Percentiles rank a stretch among this genome's conserved stretches.
These are phyloP conservation scores for Halocynthia roretzi DNA, from an alignment of 23 tunicate genomes.

Conservation along the genomic window DNA sequence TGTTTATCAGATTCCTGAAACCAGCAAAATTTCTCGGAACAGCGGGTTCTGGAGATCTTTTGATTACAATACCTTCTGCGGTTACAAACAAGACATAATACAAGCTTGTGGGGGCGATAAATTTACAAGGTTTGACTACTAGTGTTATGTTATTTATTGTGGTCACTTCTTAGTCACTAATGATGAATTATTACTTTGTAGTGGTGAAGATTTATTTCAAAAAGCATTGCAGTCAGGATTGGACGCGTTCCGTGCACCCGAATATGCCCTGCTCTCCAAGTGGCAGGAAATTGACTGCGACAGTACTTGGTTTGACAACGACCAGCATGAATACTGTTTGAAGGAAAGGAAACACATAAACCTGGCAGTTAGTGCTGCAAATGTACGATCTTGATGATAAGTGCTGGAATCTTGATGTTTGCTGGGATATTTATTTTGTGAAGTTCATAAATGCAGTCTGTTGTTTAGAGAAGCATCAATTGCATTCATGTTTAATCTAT, in stretches of 20 bases:
- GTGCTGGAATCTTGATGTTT: too few relatives aligned
- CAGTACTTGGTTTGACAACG: constrained; percentile 18
- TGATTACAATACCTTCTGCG: constrained; percentile 70
- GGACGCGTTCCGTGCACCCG: constrained; percentile 88
- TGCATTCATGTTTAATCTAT: too few relatives aligned
- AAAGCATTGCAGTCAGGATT: constrained; percentile 64
- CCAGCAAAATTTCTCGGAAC: constrained; percentile 20
- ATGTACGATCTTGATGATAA: too few relatives aligned
- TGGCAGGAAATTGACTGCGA: constrained; percentile 69
- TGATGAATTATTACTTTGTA: constrained; percentile 3
- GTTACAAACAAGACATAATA: constrained; percentile 71
- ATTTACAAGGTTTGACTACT: constrained; percentile 48
- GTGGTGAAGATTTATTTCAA: constrained; percentile 70
- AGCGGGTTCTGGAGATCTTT: constrained; percentile 78
- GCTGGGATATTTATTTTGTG: too few relatives aligned
- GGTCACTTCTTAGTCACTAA: neutral
- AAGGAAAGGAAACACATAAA: constrained; percentile 33
- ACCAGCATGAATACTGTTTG: constrained; percentile 41
- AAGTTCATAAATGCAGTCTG: too few relatives aligned
- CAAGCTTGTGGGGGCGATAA: constrained; percentile 77
- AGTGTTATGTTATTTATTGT: neutral
- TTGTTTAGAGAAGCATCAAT: too few relatives aligned
- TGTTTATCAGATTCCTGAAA: constrained; percentile 2
- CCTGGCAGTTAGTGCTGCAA: constrained; percentile 22
- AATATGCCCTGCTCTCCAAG: constrained; percentile 49